A percentile compares a stretch with the other conserved stretches of the same genome.
phyloP scores from a whole-genome alignment of 2,888 invertebrate species.

The Drosophila macrospina region DNA sequence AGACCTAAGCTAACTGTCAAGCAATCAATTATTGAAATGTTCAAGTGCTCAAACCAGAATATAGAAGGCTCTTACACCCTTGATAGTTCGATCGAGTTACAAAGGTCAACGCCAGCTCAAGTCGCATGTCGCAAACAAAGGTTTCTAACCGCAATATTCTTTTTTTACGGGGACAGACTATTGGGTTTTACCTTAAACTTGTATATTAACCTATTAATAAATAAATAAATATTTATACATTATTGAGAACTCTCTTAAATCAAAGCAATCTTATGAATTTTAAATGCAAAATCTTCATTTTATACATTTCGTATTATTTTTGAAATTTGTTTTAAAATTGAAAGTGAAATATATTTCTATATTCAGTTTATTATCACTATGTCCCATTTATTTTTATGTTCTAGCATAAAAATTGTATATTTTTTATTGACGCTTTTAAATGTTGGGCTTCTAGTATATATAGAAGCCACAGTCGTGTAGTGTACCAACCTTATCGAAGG shows the following conservation, averaged over 20 bases:
- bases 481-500: constrained; percentile 83
- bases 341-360: neutral
- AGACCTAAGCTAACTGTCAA: neutral
- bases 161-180: constrained; percentile 12
- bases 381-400: constrained; percentile 2
- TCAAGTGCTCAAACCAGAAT: too few species aligned
- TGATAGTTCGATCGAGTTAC: constrained; percentile 25
- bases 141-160: constrained; percentile 27
- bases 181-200: constrained; percentile 24
- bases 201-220: constrained; percentile 3
- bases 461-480: constrained; percentile 18
- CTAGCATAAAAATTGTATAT: too few species aligned
- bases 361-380: constrained; percentile 4
- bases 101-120: constrained; percentile 32
- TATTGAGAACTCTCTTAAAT: too few species aligned
- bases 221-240: too few species aligned
- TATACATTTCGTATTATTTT: too few species aligned
- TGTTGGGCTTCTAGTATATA: neutral
- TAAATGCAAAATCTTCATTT: too few species aligned
- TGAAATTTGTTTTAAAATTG: neutral
- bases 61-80: too few species aligned
- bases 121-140: constrained; percentile 13
- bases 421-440: neutral
- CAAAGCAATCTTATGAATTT: too few species aligned
- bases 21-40: neutral